Percentiles rank a stretch among this genome's conserved stretches.
These are phyloP conservation scores for Andrena marginata DNA, from an alignment of 2,888 invertebrate species.

Conservation along the genomic window DNA sequence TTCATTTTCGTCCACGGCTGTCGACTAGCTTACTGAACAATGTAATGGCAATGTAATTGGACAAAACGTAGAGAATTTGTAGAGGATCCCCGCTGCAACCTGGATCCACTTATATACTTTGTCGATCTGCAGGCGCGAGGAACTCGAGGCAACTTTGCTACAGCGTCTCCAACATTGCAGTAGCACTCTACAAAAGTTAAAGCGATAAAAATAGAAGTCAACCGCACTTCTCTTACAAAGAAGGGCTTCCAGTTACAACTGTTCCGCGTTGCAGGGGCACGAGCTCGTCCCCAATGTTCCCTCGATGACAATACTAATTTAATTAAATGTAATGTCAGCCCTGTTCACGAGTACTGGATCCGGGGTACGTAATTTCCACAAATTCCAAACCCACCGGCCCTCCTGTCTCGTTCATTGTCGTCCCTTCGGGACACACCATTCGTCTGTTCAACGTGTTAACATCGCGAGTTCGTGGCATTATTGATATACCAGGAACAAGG, in stretches of 20 bases:
- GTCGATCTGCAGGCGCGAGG: neutral
- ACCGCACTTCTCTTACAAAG: neutral
- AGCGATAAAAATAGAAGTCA: constrained; percentile 13
- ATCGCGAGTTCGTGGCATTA: constrained; percentile 16
- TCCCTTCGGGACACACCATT: neutral
- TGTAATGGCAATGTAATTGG: neutral
- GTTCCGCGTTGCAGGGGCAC: neutral
- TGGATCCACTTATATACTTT: neutral
- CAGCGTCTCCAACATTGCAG: neutral
- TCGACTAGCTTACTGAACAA: neutral
- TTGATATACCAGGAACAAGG: constrained; percentile 9
- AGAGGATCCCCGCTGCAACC: neutral
- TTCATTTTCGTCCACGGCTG: constrained; percentile 21
- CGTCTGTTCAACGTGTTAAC: neutral
- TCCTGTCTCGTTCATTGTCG: neutral
- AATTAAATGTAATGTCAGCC: neutral
- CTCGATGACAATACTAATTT: no score
- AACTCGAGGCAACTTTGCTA: neutral
- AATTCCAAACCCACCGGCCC: constrained; percentile 3
- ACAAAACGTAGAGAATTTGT: neutral
- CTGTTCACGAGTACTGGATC: neutral
- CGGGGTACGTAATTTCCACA: neutral
- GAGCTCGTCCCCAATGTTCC: neutral
- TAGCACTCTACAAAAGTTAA: constrained; percentile 7
- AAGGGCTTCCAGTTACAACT: constrained; percentile 16